Evolutionary conservation across 30 jellyfish, hydroid and myxozoan species (phyloP).

Genomic region (Hydractinia echinata): DNA sequence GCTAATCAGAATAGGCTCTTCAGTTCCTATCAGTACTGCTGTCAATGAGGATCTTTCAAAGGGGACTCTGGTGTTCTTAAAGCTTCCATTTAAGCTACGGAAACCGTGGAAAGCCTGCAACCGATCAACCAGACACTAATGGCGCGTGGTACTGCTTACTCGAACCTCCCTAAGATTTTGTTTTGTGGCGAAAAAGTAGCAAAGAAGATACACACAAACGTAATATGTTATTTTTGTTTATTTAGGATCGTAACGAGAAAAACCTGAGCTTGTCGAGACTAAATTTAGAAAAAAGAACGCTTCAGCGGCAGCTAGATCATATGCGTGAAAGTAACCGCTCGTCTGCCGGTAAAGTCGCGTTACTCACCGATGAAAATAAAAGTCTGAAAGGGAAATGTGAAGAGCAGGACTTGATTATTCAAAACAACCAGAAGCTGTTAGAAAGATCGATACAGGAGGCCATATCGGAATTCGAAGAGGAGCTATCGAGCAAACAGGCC

Average conservation of each 20-base stretch:
- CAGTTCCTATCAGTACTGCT: too few species aligned
- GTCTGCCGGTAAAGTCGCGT: neutral
- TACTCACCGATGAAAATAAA: constrained; percentile 13
- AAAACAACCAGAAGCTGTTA: neutral
- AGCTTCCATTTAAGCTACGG: too few species aligned
- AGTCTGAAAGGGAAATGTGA: neutral
- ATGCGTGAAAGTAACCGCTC: constrained; percentile 39
- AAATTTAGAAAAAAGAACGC: constrained; percentile 21
- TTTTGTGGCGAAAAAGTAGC: too few species aligned
- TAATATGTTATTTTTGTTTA: neutral
- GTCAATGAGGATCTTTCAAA: too few species aligned
- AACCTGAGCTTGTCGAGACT: constrained; percentile 13
- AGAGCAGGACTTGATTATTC: neutral
- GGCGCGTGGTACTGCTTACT: too few species aligned
- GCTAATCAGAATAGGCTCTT: too few species aligned
- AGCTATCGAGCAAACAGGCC: neutral
- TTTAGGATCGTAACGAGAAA: constrained; percentile 31
- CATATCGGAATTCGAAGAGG: constrained; percentile 17
- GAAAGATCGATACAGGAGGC: constrained; percentile 1
- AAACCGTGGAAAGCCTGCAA: too few species aligned
- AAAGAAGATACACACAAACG: too few species aligned
- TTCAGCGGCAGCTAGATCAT: constrained; percentile 35
- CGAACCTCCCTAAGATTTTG: too few species aligned
- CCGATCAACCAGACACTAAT: too few species aligned
- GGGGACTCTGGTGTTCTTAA: too few species aligned